These are phyloP conservation scores for Sander vitreus DNA, from an alignment of 2,113 vertebrate genomes.

Conservation along the genomic window DNA sequence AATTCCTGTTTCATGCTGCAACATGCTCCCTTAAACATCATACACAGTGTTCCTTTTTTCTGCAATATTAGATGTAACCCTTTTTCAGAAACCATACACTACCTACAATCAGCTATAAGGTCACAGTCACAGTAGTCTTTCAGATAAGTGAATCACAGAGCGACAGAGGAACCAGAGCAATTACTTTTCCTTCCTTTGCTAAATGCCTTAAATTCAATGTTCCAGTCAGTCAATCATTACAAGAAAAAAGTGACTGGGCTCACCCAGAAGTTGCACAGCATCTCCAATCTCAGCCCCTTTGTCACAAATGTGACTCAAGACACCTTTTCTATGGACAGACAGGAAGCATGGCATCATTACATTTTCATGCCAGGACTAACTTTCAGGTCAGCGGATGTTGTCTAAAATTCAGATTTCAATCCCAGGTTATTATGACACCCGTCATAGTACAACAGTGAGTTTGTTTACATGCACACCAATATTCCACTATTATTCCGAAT, in stretches of 20 bases:
- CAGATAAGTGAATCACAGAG: slow-evolving; percentile 15
- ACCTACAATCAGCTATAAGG: slow-evolving; percentile 40
- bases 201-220: slow-evolving; percentile 56
- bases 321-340: background rate
- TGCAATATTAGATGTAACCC: background rate
- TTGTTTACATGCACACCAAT: too few relatives aligned
- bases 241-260: slow-evolving; percentile 13
- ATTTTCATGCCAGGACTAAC: background rate
- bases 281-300: background rate
- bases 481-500: too few relatives aligned
- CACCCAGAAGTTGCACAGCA: slow-evolving; percentile 5
- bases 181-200: slow-evolving; percentile 51
- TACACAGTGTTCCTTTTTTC: background rate
- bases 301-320: background rate
- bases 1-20: slow-evolving; percentile 38
- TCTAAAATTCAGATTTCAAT: slow-evolving; percentile 10
- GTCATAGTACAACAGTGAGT: slow-evolving; percentile 3
- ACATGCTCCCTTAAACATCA: slow-evolving; percentile 26
- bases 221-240: slow-evolving; percentile 39
- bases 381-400: background rate
- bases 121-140: slow-evolving; percentile 45
- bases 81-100: slow-evolving; percentile 8
- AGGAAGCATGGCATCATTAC: background rate
- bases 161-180: slow-evolving; percentile 8
- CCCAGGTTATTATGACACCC: slow-evolving; percentile 9